A percentile compares a stretch with the other conserved stretches of the same genome.
Conservation (phyloP, 1,140 invertebrate species). For the Eumeta japonica region DNA sequence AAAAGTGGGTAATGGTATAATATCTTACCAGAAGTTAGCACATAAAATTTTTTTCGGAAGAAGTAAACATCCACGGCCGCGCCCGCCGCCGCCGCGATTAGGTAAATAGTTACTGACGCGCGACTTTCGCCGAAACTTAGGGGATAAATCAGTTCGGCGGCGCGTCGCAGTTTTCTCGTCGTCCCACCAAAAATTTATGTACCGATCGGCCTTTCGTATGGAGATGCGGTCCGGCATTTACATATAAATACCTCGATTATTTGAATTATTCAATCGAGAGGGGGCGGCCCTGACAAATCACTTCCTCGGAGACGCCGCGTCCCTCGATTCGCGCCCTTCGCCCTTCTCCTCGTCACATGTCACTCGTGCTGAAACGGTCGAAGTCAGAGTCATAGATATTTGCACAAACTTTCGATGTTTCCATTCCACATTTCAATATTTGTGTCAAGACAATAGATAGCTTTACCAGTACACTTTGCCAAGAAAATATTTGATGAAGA, state of each 20-base stretch:
- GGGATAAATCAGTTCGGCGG: constrained; percentile 54
- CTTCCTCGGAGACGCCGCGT: constrained; percentile 52
- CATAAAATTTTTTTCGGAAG: too few relatives aligned
- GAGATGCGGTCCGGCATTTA: constrained; percentile 54
- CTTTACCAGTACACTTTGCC: too few relatives aligned
- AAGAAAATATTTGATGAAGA: too few relatives aligned
- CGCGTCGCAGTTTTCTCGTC: constrained; percentile 52
- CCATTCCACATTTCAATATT: too few relatives aligned
- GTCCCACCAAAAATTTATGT: constrained; percentile 57
- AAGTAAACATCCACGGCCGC: too few relatives aligned
- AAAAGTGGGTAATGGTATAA: too few relatives aligned
- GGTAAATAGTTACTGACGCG: constrained; percentile 54
- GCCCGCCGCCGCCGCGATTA: constrained; percentile 51
- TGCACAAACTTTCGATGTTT: too few relatives aligned
- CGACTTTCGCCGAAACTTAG: constrained; percentile 52
- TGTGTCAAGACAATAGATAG: too few relatives aligned
- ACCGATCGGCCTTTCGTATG: constrained; percentile 56
- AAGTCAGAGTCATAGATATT: too few relatives aligned
- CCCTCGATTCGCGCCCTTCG: constrained; percentile 1
- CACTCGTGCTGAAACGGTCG: background rate
- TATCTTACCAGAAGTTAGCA: too few relatives aligned
- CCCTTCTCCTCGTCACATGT: background rate
- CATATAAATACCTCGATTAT: constrained; percentile 59
- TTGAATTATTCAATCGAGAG: constrained; percentile 59
- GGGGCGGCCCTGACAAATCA: constrained; percentile 56